Evolutionary conservation across 2,888 invertebrate species (phyloP), one percentile per base, ranked within the genome.

Genomic region (Coenonympha glycerion): DNA sequence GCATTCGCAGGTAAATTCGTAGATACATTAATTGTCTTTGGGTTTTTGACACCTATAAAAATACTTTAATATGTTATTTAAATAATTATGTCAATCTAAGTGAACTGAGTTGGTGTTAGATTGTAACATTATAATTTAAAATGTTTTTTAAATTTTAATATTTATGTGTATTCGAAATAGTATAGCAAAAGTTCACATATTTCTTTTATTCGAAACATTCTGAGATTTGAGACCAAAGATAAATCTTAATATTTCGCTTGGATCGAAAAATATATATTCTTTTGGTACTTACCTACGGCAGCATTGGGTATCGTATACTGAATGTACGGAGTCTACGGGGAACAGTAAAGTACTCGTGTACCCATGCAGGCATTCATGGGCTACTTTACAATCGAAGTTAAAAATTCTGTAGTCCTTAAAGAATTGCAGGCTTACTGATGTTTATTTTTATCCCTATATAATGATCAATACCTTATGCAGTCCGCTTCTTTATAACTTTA

Each of bases 1-100:
- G 33, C 86, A 86, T 65, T 78, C 86, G 60, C 87, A 87, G 87
- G 87, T 87, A 64, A n/a, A n/a, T n/a, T n/a, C n/a, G n/a, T n/a
- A n/a, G n/a, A n/a, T n/a, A n/a, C n/a, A n/a, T n/a, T n/a, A n/a
- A n/a, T n/a, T n/a, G n/a, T n/a, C n/a, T n/a, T n/a, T n/a, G n/a
- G n/a, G n/a, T n/a, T n/a, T n/a, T n/a, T n/a, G n/a, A n/a, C n/a
- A n/a, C n/a, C n/a, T n/a, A n/a, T n/a, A n/a, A n/a, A n/a, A n/a
- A n/a, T n/a, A n/a, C n/a, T n/a, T n/a, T n/a, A n/a, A n/a, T n/a
- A n/a, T n/a, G n/a, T n/a, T n/a, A n/a, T n/a, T n/a, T n/a, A n/a
- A n/a, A n/a, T n/a, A n/a, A n/a, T n/a, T n/a, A n/a, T n/a, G n/a
- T n/a, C n/a, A n/a, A n/a, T n/a, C n/a, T n/a, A n/a, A n/a, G n/a